Evolutionary conservation across 2,888 invertebrate species (phyloP), one percentile per base, ranked within the genome.

Genomic region (Rapana venosa): DNA sequence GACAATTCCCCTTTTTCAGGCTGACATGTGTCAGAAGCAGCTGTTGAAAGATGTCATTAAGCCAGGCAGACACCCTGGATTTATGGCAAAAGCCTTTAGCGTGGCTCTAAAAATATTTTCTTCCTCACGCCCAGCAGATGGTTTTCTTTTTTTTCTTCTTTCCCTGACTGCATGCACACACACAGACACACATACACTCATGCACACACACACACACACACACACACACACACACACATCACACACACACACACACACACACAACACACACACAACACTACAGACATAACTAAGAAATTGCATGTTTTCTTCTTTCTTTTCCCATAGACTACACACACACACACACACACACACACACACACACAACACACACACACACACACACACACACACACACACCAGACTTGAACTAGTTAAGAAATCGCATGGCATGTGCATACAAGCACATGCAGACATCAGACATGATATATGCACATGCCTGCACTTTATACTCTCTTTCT

Each of bases 1-100:
- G 87, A 87, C 87, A 87, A 87, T 74, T 47, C 36, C 35, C 61
- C 87, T 87, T 74, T 87, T 36, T 17, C 74, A 26, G 70, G 30
- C 70, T 87, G 87, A 87, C 87, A 87, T 70, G 87, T 87, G 87
- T 87, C 87, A 87, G 70, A 36, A 22, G 47, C 87, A 87, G 87
- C 74, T 87, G 87, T 77, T 87, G 87, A 74, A 74, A 87, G 87
- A 70, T 74, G 70, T 61, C 87, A 87, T 87, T 87, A 87, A 87
- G 70, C 20, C 56, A 20, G 86, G 30, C 66, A 86, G 86, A 86
- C 86, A 86, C 86, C 86, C 58, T 32, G 61, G 66, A 86, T 86
- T 86, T 86, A 86, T 66, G 32, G 86, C 86, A 86, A 61, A 35
- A 35, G 32, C 61, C 86, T 70, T 70, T 61, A 61, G 36, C n/a